Conservation (phyloP, 2,888 invertebrate genomes). For the Pogonocherus hispidulus region DNA sequence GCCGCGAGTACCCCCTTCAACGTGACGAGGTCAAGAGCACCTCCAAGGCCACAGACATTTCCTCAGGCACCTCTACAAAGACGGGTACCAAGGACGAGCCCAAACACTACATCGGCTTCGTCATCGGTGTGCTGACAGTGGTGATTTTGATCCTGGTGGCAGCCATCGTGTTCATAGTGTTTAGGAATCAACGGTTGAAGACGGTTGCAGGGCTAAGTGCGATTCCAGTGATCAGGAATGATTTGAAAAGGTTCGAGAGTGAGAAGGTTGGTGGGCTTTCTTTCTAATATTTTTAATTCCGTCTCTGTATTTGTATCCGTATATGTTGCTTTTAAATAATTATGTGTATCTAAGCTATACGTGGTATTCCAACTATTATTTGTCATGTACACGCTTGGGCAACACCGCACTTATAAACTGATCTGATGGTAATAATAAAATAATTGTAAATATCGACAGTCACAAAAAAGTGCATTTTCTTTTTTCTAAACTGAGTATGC, state of each 20-base stretch:
- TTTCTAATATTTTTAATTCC: too few relatives aligned
- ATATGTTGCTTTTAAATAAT: too few relatives aligned
- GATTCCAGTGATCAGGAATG: slow-evolving; percentile 37
- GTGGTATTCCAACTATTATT: too few relatives aligned
- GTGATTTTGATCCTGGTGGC: slow-evolving; percentile 80
- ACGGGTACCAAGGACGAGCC: slow-evolving; percentile 70
- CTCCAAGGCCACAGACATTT: slow-evolving; percentile 64
- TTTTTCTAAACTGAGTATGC: too few relatives aligned
- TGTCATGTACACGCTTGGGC: too few relatives aligned
- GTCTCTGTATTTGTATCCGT: too few relatives aligned
- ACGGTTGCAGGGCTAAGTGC: slow-evolving; percentile 58
- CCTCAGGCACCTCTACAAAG: slow-evolving; percentile 35
- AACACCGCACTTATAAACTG: too few relatives aligned
- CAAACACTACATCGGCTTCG: slow-evolving; percentile 75
- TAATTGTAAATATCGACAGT: too few relatives aligned
- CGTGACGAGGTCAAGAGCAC: slow-evolving; percentile 78
- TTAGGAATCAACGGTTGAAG: slow-evolving; percentile 74
- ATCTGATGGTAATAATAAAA: too few relatives aligned
- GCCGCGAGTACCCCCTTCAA: slow-evolving; percentile 77
- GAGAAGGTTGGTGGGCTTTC: slow-evolving; percentile 40
- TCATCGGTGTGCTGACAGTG: slow-evolving; percentile 80
- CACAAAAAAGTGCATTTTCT: too few relatives aligned
- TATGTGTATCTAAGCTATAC: too few relatives aligned
- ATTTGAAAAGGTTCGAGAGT: slow-evolving; percentile 66
- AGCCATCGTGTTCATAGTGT: slow-evolving; percentile 79